Evolutionary conservation across 2,113 vertebrate genomes (phyloP).

Genomic region (Alouatta palliata): DNA sequence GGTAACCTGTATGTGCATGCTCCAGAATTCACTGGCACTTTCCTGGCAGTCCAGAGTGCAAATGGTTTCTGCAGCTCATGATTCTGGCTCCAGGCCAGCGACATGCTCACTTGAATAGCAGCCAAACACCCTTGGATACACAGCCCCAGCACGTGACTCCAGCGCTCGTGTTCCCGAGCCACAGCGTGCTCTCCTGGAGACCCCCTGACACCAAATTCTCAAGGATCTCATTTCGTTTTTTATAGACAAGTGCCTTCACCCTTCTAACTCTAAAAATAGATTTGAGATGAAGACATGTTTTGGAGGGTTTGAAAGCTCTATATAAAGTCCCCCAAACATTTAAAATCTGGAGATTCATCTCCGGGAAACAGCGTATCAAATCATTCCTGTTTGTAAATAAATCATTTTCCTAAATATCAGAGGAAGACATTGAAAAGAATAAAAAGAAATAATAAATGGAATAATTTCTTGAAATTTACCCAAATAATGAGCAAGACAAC

Average conservation of each 20-base stretch:
- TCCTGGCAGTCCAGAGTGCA: background rate
- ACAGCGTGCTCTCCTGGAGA: background rate
- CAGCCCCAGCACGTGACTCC: background rate
- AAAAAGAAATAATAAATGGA: conserved; percentile 2
- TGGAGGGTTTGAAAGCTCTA: background rate
- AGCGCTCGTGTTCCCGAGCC: background rate
- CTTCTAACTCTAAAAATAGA: conserved; percentile 53
- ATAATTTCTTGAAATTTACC: conserved; percentile 9
- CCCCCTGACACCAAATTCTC: background rate
- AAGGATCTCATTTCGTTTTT: conserved; percentile 38
- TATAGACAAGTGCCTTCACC: conserved; percentile 38
- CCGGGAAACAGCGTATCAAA: background rate
- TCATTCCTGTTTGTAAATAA: conserved; percentile 51
- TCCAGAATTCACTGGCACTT: background rate
- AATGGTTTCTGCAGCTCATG: background rate
- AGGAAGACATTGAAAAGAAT: background rate
- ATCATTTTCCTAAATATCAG: conserved; percentile 34
- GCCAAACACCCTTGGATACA: background rate
- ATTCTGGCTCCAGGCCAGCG: conserved; percentile 24
- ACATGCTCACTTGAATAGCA: background rate
- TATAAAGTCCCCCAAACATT: background rate
- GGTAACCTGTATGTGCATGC: background rate
- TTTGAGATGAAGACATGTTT: background rate
- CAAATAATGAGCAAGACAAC: background rate
- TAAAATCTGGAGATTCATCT: background rate